A percentile compares a stretch with the other conserved stretches of the same genome.
These are phyloP conservation scores for Pseudolycoriella hygida DNA, from an alignment of 2,888 invertebrate species.

Conservation along the genomic window DNA sequence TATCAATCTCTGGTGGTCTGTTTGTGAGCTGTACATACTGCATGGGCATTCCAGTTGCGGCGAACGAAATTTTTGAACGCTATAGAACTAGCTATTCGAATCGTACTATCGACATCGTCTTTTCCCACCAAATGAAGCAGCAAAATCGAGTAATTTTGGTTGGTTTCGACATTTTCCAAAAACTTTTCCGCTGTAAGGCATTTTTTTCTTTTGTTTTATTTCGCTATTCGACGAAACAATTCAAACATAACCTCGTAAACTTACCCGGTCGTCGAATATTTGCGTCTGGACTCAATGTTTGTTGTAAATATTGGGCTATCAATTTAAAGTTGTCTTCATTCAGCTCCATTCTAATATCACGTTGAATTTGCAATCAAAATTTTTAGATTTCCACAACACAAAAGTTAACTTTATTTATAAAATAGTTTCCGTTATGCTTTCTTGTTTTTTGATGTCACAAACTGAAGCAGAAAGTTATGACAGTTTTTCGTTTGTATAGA, in stretches of 20 bases:
- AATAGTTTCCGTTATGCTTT: no score
- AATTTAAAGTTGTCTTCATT: conserved; percentile 70
- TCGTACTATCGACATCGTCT: conserved; percentile 57
- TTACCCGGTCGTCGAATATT: conserved; percentile 69
- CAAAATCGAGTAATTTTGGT: conserved; percentile 77
- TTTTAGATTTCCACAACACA: no score
- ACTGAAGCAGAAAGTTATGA: no score
- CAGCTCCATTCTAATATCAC: conserved; percentile 51
- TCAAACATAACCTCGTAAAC: conserved; percentile 11
- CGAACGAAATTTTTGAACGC: conserved; percentile 95
- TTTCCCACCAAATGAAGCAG: conserved; percentile 75
- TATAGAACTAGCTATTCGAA: conserved; percentile 78
- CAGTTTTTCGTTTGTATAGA: no score
- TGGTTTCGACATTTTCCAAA: conserved; percentile 73
- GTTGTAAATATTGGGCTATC: conserved; percentile 66
- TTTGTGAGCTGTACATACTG: conserved; percentile 37
- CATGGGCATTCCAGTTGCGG: conserved; percentile 67
- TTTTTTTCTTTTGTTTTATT: background rate
- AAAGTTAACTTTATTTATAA: no score
- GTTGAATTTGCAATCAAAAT: no score
- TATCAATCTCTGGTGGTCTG: background rate
- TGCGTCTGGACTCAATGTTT: conserved; percentile 73
- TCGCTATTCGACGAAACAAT: background rate
- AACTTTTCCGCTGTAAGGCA: conserved; percentile 65
- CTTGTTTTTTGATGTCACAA: no score